These are phyloP conservation scores for Palloptera scutellata DNA, from an alignment of 2,888 invertebrate species.

Conservation along the genomic window DNA sequence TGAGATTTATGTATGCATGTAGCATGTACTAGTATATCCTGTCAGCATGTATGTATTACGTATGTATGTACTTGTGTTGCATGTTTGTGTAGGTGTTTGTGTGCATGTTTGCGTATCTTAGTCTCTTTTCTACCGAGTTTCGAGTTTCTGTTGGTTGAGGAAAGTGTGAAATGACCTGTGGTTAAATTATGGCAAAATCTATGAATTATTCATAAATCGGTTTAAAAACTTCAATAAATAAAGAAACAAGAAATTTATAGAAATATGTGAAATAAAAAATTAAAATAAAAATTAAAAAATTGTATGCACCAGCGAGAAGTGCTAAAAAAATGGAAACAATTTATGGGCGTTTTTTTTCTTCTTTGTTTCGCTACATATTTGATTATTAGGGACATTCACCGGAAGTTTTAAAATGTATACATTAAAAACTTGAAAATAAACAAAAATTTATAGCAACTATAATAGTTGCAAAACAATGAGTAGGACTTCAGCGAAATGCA, in stretches of 20 bases:
- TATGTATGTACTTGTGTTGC: too few relatives aligned
- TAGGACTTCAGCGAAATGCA: too few relatives aligned
- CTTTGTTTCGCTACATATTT: neutral
- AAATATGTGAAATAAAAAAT: neutral
- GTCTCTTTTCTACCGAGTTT: too few relatives aligned
- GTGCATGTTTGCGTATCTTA: too few relatives aligned
- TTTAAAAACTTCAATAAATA: conserved; percentile 3
- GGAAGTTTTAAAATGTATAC: neutral
- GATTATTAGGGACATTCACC: neutral
- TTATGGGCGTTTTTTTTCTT: neutral
- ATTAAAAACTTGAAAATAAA: too few relatives aligned
- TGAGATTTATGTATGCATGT: too few relatives aligned
- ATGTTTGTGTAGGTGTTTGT: too few relatives aligned
- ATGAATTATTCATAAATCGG: conserved; percentile 19
- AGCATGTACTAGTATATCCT: too few relatives aligned
- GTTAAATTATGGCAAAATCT: conserved; percentile 17
- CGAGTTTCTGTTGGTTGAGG: neutral
- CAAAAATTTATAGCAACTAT: too few relatives aligned
- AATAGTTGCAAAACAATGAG: too few relatives aligned
- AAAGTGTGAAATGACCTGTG: conserved; percentile 26
- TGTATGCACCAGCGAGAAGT: neutral
- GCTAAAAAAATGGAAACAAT: neutral
- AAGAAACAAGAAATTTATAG: neutral
- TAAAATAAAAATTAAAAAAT: neutral
- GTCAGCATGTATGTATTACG: too few relatives aligned